Conservation (phyloP, 2,797 vertebrate genomes). For the Novumbra hubbsi region DNA sequence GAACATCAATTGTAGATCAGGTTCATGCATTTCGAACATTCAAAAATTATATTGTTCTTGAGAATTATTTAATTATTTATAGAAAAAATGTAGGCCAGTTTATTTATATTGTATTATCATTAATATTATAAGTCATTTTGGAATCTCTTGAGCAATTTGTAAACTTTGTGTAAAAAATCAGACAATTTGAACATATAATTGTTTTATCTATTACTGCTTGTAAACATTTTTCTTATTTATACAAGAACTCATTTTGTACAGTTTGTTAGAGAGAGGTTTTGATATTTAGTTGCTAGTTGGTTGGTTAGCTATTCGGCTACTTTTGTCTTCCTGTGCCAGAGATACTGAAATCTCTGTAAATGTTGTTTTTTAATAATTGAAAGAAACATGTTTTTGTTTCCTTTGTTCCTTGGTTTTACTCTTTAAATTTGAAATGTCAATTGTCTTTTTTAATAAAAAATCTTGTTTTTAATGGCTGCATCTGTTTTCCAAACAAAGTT, state of each 20-base stretch:
- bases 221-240: conserved; percentile 82
- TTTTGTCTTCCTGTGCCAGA: conserved; percentile 80
- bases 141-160: neutral
- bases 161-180: neutral
- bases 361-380: conserved; percentile 73
- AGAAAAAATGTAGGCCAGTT: too few relatives aligned
- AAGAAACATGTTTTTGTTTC: conserved; percentile 63
- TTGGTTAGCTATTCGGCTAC: conserved; percentile 61
- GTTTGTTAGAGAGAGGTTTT: conserved; percentile 73
- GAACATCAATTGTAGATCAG: neutral
- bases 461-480: conserved; percentile 59
- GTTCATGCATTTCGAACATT: neutral
- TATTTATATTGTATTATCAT: too few relatives aligned
- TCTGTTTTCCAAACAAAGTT: neutral
- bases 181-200: conserved; percentile 52
- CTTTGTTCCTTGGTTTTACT: conserved; percentile 74
- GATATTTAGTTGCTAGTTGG: conserved; percentile 68
- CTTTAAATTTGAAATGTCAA: conserved; percentile 72
- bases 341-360: conserved; percentile 74
- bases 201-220: conserved; percentile 65
- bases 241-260: conserved; percentile 83
- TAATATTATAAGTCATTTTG: neutral
- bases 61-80: neutral
- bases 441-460: conserved; percentile 75
- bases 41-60: neutral